Evolutionary conservation across 2,113 vertebrate species (phyloP).

Genomic region (Hippocampus guttulatus): DNA sequence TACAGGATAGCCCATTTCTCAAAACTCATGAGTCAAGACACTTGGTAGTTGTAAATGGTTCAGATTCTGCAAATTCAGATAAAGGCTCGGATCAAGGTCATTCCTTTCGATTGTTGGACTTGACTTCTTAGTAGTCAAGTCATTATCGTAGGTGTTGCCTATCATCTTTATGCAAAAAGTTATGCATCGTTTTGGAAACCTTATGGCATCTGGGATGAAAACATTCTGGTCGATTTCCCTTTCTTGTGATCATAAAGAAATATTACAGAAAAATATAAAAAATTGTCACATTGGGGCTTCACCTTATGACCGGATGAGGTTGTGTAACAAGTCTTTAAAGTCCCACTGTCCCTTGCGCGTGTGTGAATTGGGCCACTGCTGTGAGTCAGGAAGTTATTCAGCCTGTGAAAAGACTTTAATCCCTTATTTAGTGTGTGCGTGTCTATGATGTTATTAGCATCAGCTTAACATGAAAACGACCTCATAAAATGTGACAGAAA

Average conservation of each 20-base stretch:
- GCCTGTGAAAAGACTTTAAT: slow-evolving; percentile 39
- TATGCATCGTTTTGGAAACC: neutral
- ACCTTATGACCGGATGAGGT: slow-evolving; percentile 30
- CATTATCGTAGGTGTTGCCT: neutral
- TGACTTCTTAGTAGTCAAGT: neutral
- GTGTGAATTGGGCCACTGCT: slow-evolving; percentile 33
- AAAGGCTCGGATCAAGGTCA: no score
- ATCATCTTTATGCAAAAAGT: neutral
- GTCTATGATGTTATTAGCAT: neutral
- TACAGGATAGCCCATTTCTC: no score
- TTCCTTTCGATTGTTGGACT: neutral
- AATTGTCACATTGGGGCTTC: neutral
- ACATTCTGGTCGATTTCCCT: neutral
- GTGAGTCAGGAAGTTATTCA: slow-evolving; percentile 46
- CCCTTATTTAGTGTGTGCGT: slow-evolving; percentile 15
- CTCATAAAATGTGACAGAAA: slow-evolving; percentile 4
- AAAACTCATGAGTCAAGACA: no score
- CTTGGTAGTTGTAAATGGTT: no score
- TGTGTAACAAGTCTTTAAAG: slow-evolving; percentile 50
- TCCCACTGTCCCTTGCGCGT: slow-evolving; percentile 22
- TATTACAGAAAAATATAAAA: slow-evolving; percentile 7
- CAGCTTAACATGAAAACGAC: slow-evolving; percentile 7
- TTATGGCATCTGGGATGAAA: neutral
- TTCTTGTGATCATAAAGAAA: neutral
- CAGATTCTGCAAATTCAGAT: no score